Conservation (phyloP, 2,797 vertebrate genomes). For the Tachyglossus aculeatus region DNA sequence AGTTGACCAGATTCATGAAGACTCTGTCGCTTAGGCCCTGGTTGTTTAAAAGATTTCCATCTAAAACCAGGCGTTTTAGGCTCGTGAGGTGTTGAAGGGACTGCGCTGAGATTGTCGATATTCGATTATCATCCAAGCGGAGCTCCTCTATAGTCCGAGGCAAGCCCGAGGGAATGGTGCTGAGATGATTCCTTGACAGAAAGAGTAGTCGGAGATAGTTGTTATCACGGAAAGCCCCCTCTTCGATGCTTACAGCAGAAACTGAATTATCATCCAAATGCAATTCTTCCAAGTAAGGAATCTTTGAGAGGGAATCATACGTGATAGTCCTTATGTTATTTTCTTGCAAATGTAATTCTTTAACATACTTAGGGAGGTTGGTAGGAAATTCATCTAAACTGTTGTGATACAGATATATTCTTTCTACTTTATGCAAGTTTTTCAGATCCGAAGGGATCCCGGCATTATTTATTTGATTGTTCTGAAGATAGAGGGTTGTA, state of each 20-base stretch:
- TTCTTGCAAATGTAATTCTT: slow-evolving; percentile 98
- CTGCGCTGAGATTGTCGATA: slow-evolving; percentile 94
- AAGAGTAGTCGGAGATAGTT: slow-evolving; percentile 95
- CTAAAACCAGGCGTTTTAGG: slow-evolving; percentile 95
- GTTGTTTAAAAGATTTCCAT: slow-evolving; percentile 98
- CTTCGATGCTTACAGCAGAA: slow-evolving; percentile 98
- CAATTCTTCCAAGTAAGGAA: slow-evolving; percentile 96
- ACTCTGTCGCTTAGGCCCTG: slow-evolving; percentile 94
- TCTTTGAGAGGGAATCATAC: slow-evolving; percentile 92
- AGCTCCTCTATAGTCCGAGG: slow-evolving; percentile 98
- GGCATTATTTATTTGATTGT: slow-evolving; percentile 98
- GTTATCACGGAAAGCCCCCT: slow-evolving; percentile 96
- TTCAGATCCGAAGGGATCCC: slow-evolving; percentile 94
- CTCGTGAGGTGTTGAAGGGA: slow-evolving; percentile 97
- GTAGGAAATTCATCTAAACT: slow-evolving; percentile 98
- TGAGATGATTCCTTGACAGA: slow-evolving; percentile 97
- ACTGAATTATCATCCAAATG: slow-evolving; percentile 99
- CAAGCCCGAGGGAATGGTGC: slow-evolving; percentile 94
- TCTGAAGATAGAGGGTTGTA: slow-evolving; percentile 98
- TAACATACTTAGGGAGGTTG: slow-evolving; percentile 94
- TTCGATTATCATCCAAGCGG: slow-evolving; percentile 98
- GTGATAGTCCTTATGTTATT: slow-evolving; percentile 98
- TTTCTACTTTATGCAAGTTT: slow-evolving; percentile 90
- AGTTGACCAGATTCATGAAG: slow-evolving; percentile 92
- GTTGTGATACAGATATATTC: slow-evolving; percentile 98